These are phyloP conservation scores for Slavum lentiscoides DNA, from an alignment of 2,888 invertebrate genomes.

Conservation along the genomic window DNA sequence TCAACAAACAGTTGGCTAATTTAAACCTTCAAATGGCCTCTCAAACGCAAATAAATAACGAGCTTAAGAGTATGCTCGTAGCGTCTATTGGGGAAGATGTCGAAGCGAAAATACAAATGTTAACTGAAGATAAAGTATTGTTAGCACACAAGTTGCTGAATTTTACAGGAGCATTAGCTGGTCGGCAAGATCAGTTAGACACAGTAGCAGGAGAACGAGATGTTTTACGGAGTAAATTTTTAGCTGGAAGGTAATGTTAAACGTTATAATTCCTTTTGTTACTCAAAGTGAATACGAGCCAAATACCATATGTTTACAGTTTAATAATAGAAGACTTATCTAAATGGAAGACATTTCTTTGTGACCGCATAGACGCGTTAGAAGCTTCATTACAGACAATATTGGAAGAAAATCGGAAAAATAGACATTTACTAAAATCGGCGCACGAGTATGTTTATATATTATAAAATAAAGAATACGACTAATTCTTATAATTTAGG, in stretches of 20 bases:
- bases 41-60: slow-evolving; percentile 87
- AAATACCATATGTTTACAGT: slow-evolving; percentile 63
- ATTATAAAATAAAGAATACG: neutral
- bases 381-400: slow-evolving; percentile 28
- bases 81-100: slow-evolving; percentile 95
- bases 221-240: slow-evolving; percentile 94
- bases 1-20: slow-evolving; percentile 71
- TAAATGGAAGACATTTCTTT: slow-evolving; percentile 79
- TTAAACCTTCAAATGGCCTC: slow-evolving; percentile 82
- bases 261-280: neutral
- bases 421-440: slow-evolving; percentile 43
- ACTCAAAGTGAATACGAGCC: neutral
- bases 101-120: slow-evolving; percentile 82
- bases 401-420: slow-evolving; percentile 47
- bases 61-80: slow-evolving; percentile 87
- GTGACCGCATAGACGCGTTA: slow-evolving; percentile 56
- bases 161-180: slow-evolving; percentile 81
- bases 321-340: slow-evolving; percentile 92
- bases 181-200: slow-evolving; percentile 91
- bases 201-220: slow-evolving; percentile 92
- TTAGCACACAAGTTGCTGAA: slow-evolving; percentile 82
- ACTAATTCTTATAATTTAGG: slow-evolving; percentile 16
- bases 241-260: slow-evolving; percentile 78
- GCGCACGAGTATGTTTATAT: slow-evolving; percentile 33
- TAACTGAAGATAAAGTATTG: slow-evolving; percentile 90